Evolutionary conservation across 2,113 vertebrate genomes (phyloP), one percentile per base, ranked within the genome.

Genomic region (Pedetes capensis): DNA sequence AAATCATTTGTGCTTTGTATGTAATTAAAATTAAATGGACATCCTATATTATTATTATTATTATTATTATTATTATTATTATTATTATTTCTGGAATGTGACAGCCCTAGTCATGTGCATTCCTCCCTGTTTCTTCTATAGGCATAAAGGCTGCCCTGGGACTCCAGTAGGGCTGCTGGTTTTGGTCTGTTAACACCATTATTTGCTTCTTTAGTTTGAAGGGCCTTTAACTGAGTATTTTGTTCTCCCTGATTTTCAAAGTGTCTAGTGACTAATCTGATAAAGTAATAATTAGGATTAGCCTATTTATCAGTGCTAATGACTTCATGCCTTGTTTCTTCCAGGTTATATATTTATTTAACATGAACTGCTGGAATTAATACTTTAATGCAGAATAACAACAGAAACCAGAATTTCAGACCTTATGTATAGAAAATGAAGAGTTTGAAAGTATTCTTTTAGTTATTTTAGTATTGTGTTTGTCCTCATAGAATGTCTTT

Each of bases 1-100:
- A 44, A 74, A 57, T 66, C 86, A 91, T 89, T 83, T 83, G 18
- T 74, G 59, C 25, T 84, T 81, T 74, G 75, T 86, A 29, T 91
- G 79, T 91, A 82, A 88, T 72, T 61, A 64, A 32, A 85, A 72
- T 84, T 89, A 88, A 27, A 16, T 81, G 47, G 39, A 2, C 6
- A 39, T 74, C 47, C 42, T 55, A 0, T 63, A 39, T 84, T 83
- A 37, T 59, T 75, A 34, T 39, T n/a, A n/a, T n/a, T n/a, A n/a
- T n/a, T n/a, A n/a, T n/a, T n/a, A n/a, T n/a, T n/a, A n/a, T n/a
- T n/a, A n/a, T n/a, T n/a, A n/a, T n/a, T n/a, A n/a, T n/a, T n/a
- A n/a, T 86, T 80, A 61, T 37, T 63, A 13, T 63, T 93, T 69
- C 17, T 3, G 47, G 39, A 78, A 51, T 57, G 13, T 90, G n/a